Base-by-base conservation (phyloP, 2,888 invertebrate species). In the Drosophila borborema region DNA sequence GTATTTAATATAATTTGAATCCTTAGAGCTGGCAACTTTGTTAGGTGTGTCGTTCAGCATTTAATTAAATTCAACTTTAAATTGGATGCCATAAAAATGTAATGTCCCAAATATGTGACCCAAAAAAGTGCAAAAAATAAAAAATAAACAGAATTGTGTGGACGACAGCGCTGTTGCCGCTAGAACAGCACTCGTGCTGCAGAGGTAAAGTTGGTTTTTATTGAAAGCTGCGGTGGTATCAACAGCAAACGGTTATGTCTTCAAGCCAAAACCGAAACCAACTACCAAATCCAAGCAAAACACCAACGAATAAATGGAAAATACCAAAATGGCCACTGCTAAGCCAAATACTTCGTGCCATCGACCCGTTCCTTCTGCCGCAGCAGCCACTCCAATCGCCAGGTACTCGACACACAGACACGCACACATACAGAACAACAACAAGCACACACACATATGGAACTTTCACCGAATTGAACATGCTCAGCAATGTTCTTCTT, bases 181-280 rank as follows among this genome's bases (percentile, higher is more conserved):
- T 66, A 53, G n/a, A 64, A 60, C 40, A 45, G 55, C 54, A 18
- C 46, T 46, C 40, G 43, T 49, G 64, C 38, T 60, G 64, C 46
- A 38, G 59, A 62, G 43, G 65, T 58, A 67, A 69, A 71, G 77
- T 67, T 66, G 49, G 58, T 69, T 76, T 81, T 83, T 81, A 84
- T 81, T 81, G 82, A 64, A 72, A 71, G 60, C 76, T 69, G 74
- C 45, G 82, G 74, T 77, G 84, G 71, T 77, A 83, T 77, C 81
- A 77, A 74, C 69, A 65, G 71, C 72, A 82, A 82, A 82, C 85
- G 85, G 82, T 82, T 82, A 82, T 82, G 80, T 80, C 77, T 80
- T 70, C 56, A 64, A 81, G 72, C 65, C 73, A 72, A 66, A 43
- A 48, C 68, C 61, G 40, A 75, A 73, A 60, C 64, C 64, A 77